These are phyloP conservation scores for Pogonomyrmex californicus DNA, from an alignment of 1,140 invertebrate genomes.

Conservation along the genomic window DNA sequence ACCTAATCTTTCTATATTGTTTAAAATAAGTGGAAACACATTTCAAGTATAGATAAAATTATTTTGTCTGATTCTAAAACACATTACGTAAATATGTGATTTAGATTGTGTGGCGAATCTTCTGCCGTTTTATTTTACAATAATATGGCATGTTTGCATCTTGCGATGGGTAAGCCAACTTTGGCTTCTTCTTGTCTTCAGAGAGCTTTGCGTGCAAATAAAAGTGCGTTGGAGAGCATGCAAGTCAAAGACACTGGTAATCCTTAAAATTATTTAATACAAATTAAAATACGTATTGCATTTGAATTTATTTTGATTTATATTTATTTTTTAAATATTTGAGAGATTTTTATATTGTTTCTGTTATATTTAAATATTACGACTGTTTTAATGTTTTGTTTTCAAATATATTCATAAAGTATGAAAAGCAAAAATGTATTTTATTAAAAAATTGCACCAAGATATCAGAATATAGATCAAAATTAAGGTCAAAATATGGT, in stretches of 20 bases:
- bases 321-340: not conserved
- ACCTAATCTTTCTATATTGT: constrained; percentile 43
- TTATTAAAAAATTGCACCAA: not conserved
- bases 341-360: constrained; percentile 25
- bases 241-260: constrained; percentile 83
- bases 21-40: constrained; percentile 9
- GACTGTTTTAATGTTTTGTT: not conserved
- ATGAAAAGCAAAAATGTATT: not conserved
- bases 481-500: not conserved
- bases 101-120: constrained; percentile 89
- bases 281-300: not conserved
- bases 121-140: constrained; percentile 93
- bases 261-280: constrained; percentile 9
- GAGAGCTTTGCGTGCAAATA: constrained; percentile 94
- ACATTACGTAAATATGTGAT: constrained; percentile 26
- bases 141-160: constrained; percentile 95
- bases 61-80: not conserved
- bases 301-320: not conserved
- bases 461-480: not conserved
- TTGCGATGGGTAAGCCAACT: constrained; percentile 95
- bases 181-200: constrained; percentile 95
- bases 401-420: not conserved
- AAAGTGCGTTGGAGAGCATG: constrained; percentile 88
- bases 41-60: not conserved
- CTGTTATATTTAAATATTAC: not conserved